These are phyloP conservation scores for Lepus timidus DNA, from an alignment of 2,113 vertebrate species.

Conservation along the genomic window DNA sequence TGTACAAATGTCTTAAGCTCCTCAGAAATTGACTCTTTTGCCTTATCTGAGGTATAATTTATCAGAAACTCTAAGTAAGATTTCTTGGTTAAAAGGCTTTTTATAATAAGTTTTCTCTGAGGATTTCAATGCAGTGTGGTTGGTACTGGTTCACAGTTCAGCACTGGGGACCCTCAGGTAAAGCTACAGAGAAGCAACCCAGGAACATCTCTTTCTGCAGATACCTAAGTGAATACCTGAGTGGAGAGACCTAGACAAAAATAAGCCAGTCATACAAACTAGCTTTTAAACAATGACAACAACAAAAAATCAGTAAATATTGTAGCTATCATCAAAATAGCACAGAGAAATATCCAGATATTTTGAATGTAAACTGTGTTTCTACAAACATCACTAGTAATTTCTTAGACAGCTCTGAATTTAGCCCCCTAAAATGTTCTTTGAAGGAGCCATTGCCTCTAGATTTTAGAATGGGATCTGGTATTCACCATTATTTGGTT, in stretches of 20 bases:
- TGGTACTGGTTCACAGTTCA: not conserved
- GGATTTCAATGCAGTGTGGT: not conserved
- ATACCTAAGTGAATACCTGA: not conserved
- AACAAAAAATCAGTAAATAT: not conserved
- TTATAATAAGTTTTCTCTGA: not conserved
- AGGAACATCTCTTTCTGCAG: not conserved
- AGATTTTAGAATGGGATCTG: not conserved
- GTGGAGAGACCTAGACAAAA: not conserved
- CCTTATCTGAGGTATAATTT: not conserved
- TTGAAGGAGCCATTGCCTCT: not conserved
- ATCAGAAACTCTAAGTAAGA: not conserved
- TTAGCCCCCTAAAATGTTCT: not conserved
- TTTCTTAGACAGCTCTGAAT: not conserved
- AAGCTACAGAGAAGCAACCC: not conserved
- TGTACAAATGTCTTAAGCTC: not conserved
- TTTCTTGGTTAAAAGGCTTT: not conserved
- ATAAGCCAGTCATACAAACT: not conserved
- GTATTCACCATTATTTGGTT: not conserved
- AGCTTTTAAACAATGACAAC: not conserved
- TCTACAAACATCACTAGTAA: not conserved
- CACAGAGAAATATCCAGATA: not conserved
- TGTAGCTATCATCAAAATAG: conserved; percentile 6
- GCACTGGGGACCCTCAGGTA: not conserved
- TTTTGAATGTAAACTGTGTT: not conserved
- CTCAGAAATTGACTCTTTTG: not conserved